Conservation (phyloP, 2,888 invertebrate genomes). For the Poecilus cupreus region DNA sequence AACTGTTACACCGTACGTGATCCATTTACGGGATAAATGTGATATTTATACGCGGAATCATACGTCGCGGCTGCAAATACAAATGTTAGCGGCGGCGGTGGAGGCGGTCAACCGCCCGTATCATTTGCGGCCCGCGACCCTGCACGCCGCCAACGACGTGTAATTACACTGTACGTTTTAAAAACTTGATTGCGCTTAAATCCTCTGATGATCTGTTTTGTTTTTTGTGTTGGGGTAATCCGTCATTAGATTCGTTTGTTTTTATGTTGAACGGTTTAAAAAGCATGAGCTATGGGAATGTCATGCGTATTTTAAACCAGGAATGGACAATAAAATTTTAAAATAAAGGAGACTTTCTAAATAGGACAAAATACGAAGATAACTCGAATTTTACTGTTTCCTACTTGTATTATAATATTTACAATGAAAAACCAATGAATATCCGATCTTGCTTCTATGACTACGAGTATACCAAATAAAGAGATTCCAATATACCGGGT, state of each 20-base stretch:
- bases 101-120: background rate
- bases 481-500: too few relatives aligned
- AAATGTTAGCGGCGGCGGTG: slow-evolving; percentile 2
- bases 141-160: background rate
- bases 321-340: too few relatives aligned
- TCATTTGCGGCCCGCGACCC: background rate
- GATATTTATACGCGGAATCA: slow-evolving; percentile 53
- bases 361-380: too few relatives aligned
- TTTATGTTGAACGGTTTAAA: background rate
- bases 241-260: background rate
- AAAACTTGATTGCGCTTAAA: slow-evolving; percentile 19
- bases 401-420: too few relatives aligned
- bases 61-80: slow-evolving; percentile 20
- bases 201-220: slow-evolving; percentile 4
- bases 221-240: slow-evolving; percentile 20
- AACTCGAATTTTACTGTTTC: too few relatives aligned
- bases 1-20: slow-evolving; percentile 55
- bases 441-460: too few relatives aligned
- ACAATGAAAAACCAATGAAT: too few relatives aligned
- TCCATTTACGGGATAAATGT: slow-evolving; percentile 56
- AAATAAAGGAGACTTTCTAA: too few relatives aligned
- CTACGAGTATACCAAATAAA: too few relatives aligned
- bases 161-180: slow-evolving; percentile 26
- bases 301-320: too few relatives aligned
- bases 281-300: too few relatives aligned